These are phyloP conservation scores for Hesperophylax magnus DNA, from an alignment of 1,140 invertebrate species.

Conservation along the genomic window DNA sequence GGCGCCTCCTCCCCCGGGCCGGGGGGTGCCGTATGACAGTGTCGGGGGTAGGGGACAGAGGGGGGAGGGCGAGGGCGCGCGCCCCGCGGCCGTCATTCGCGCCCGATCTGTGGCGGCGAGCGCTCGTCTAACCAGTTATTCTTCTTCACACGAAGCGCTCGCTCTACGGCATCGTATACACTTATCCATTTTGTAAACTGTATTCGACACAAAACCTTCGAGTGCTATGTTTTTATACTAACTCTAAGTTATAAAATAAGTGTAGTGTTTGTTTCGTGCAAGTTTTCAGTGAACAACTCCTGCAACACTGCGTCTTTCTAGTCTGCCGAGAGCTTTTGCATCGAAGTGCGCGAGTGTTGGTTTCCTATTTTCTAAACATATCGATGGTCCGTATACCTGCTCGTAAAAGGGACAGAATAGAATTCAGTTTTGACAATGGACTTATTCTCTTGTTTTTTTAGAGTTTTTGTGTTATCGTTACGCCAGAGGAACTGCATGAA, in stretches of 20 bases:
- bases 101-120: conserved; percentile 22
- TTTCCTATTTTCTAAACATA: conserved; percentile 31
- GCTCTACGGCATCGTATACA: not conserved
- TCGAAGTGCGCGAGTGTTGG: conserved; percentile 31
- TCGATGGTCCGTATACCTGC: conserved; percentile 27
- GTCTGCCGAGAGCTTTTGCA: conserved; percentile 9
- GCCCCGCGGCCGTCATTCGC: conserved; percentile 33
- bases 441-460: not conserved
- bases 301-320: no score
- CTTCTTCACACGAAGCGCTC: not conserved
- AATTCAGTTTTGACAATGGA: conserved; percentile 29
- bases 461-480: not conserved
- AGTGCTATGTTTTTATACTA: conserved; percentile 6
- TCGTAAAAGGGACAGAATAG: conserved; percentile 18
- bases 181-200: not conserved
- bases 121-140: not conserved
- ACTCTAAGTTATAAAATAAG: conserved; percentile 2
- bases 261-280: not conserved
- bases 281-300: conserved; percentile 6
- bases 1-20: not conserved
- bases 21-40: not conserved
- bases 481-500: not conserved
- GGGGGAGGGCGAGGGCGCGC: not conserved
- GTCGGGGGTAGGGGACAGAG: not conserved
- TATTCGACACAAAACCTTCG: not conserved